A percentile compares a stretch with the other conserved stretches of the same genome.
These are phyloP conservation scores for Periphyllus acericola DNA, from an alignment of 2,888 invertebrate genomes.

Conservation along the genomic window DNA sequence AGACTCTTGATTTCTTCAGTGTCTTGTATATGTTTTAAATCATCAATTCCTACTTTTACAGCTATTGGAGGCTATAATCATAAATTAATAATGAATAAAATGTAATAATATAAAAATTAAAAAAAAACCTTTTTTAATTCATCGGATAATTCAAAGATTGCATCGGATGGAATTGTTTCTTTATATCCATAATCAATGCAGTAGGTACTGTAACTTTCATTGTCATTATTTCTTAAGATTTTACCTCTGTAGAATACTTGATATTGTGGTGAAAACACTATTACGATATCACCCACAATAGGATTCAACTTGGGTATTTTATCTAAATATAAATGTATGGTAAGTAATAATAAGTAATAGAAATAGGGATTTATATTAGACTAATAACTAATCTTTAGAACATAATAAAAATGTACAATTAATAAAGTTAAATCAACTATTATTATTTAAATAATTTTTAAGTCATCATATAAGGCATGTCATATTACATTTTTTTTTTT, in stretches of 20 bases:
- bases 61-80: conserved; percentile 20
- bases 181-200: conserved; percentile 43
- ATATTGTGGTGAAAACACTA: neutral
- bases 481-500: too few relatives aligned
- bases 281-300: conserved; percentile 23
- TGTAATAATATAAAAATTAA: neutral
- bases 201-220: conserved; percentile 3
- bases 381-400: too few relatives aligned
- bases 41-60: conserved; percentile 26
- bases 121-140: conserved; percentile 40
- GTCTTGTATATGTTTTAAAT: neutral
- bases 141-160: conserved; percentile 36
- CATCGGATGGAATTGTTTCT: conserved; percentile 11
- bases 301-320: neutral
- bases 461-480: too few relatives aligned
- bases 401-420: too few relatives aligned
- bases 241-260: neutral
- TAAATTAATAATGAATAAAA: neutral
- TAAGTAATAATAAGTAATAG: neutral
- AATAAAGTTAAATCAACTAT: too few relatives aligned
- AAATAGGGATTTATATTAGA: neutral
- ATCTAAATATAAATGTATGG: conserved; percentile 4
- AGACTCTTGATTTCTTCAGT: neutral
- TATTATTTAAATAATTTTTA: too few relatives aligned
- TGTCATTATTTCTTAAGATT: conserved; percentile 4